Conservation (phyloP, 2,888 invertebrate species). For the Amblyjoppa proteus region DNA sequence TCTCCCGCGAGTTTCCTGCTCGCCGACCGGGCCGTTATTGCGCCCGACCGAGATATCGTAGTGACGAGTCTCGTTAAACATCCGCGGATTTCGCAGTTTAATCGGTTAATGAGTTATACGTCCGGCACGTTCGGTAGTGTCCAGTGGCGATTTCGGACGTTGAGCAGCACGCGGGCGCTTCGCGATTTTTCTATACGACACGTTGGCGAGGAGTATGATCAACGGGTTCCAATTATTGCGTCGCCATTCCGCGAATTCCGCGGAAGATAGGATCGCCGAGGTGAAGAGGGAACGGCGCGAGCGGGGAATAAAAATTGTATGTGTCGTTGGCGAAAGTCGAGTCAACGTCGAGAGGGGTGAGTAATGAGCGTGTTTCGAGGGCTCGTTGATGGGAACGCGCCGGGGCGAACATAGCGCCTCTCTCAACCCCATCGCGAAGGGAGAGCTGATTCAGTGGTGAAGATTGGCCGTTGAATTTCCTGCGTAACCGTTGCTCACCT, state of each 20-base stretch:
- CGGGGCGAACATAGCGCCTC: not conserved
- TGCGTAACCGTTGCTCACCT: slow-evolving; percentile 69
- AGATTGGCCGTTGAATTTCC: slow-evolving; percentile 76
- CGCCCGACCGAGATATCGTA: slow-evolving; percentile 49
- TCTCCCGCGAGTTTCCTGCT: slow-evolving; percentile 43
- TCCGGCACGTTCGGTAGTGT: not conserved
- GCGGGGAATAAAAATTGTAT: not conserved
- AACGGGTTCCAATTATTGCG: slow-evolving; percentile 37
- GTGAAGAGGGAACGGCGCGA: not conserved
- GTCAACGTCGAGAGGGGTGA: slow-evolving; percentile 11
- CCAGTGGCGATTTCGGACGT: not conserved
- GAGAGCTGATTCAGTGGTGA: slow-evolving; percentile 65
- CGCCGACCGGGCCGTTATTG: slow-evolving; percentile 25
- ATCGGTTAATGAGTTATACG: slow-evolving; percentile 56
- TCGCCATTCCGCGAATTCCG: not conserved
- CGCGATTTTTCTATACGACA: slow-evolving; percentile 5
- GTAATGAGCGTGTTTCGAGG: slow-evolving; percentile 29
- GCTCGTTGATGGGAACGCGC: slow-evolving; percentile 1
- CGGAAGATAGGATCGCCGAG: not conserved
- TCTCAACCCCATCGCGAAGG: not conserved
- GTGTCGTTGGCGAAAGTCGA: slow-evolving; percentile 11
- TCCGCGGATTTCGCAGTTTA: slow-evolving; percentile 48
- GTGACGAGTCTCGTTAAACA: slow-evolving; percentile 63
- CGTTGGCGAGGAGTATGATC: slow-evolving; percentile 2
- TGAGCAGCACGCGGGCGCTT: not conserved